Evolutionary conservation across 2,797 vertebrate genomes (phyloP).

Genomic region (Saxicola maurus): DNA sequence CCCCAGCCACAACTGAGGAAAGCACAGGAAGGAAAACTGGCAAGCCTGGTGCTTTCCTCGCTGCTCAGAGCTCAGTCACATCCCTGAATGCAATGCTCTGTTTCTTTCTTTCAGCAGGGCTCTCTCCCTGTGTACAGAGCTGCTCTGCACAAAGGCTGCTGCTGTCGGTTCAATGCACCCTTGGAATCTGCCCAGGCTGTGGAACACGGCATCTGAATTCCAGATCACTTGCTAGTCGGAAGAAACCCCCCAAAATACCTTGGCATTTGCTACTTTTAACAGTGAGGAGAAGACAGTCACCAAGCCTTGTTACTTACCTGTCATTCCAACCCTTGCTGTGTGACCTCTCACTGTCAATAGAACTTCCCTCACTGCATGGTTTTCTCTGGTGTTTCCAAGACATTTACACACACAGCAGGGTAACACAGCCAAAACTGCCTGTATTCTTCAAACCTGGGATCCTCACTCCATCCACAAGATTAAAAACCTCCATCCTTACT

Average conservation of each 20-base stretch:
- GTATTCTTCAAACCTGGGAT: not conserved
- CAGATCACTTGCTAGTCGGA: not conserved
- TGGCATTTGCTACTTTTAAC: not conserved
- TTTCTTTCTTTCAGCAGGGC: not conserved
- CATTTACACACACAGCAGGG: not conserved
- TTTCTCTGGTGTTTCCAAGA: not conserved
- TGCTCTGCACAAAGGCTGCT: not conserved
- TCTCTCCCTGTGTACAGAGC: not conserved
- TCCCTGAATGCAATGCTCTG: not conserved
- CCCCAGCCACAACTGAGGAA: slow-evolving; percentile 51
- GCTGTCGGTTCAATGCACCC: rapidly evolving
- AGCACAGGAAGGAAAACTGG: slow-evolving; percentile 17
- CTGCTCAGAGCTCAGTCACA: not conserved
- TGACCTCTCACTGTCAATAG: rapidly evolving
- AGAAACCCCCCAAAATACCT: not conserved
- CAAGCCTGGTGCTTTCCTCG: not conserved
- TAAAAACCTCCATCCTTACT: not conserved
- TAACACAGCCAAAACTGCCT: not conserved
- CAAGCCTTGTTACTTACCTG: not conserved
- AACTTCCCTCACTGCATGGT: rapidly evolving
- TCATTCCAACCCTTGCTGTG: not conserved
- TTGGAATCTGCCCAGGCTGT: not conserved
- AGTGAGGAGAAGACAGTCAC: not conserved
- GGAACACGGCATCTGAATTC: not conserved
- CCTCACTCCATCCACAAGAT: not conserved